Percentiles rank a stretch among this genome's conserved stretches.
Conservation (phyloP, 2,113 vertebrate species). For the Caloenas nicobarica region DNA sequence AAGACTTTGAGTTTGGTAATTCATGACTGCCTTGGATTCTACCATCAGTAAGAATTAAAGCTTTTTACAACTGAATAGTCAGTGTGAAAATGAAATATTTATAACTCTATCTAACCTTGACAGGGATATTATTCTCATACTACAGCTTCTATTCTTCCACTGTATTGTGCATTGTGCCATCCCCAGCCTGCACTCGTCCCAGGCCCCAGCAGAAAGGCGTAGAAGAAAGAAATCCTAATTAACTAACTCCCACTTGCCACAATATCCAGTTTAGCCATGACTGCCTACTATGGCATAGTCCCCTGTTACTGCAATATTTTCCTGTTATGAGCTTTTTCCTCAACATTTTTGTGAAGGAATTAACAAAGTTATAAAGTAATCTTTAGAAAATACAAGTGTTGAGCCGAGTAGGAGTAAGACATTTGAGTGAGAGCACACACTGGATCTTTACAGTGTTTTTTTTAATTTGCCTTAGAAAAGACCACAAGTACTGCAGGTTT, state of each 20-base stretch:
- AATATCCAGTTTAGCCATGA: background rate
- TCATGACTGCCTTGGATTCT: background rate
- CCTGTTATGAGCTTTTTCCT: background rate
- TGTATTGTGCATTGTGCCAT: background rate
- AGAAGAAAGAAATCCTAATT: background rate
- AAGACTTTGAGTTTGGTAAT: background rate
- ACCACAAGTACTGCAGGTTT: background rate
- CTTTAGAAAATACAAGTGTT: background rate
- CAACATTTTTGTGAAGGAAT: background rate
- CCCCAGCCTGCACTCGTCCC: background rate
- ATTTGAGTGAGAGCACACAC: background rate
- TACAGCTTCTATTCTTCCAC: background rate
- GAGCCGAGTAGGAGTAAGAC: background rate
- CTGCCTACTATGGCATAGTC: background rate
- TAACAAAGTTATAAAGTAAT: background rate
- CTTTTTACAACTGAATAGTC: background rate
- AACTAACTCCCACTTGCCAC: background rate
- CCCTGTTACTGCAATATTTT: background rate
- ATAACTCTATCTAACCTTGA: background rate
- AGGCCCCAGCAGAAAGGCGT: background rate
- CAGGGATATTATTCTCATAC: background rate
- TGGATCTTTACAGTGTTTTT: background rate
- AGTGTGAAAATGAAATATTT: background rate
- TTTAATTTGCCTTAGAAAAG: background rate
- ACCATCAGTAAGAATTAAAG: background rate